Evolutionary conservation across 2,888 invertebrate genomes (phyloP), one percentile per base, ranked within the genome.

Genomic region (Lasioglossum marginatum): DNA sequence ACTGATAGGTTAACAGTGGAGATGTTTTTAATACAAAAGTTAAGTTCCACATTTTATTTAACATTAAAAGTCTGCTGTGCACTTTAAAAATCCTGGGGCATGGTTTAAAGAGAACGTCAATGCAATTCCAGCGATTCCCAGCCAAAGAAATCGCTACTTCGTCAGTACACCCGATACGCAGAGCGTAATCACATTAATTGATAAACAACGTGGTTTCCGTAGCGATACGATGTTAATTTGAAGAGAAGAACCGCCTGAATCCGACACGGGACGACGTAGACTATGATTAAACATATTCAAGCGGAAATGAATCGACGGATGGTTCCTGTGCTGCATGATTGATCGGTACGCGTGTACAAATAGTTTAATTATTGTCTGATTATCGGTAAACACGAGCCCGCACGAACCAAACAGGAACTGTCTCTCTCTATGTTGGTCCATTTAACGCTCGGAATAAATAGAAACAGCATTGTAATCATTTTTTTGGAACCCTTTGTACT

Each of bases 281-380:
- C 23, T 34, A 31, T 70, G 74, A 74, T 82, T 66, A 82, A 72
- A 70, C 48, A 37, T 34, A 82, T 83, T 77, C 31, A 40, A 66
- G 8, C 40, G 23, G 23, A 57, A 66, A 45, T n/a, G 68, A 74
- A 77, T 70, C 37, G 19, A n/a, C 10, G 23, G 60, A 40, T 31
- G 48, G 78, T 40, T 74, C 27, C 52, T 83, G 63, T 45, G 79
- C 75, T 72, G 70, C 27, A 71, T 74, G 68, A 82, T 52, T 71
- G 79, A 79, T 75, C 45, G 16, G n/a, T 19, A 5, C 8, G 45
- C 16, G 23, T 37, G 45, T 16, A 81, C 81, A 83, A 83, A 45
- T 57, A 81, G 77, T 68, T 81, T 77, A 57, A 83, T 83, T 77
- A 73, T 40, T 66, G 31, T 27, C 71, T 16, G 27, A 27, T 48